A percentile compares a stretch with the other conserved stretches of the same genome.
Evolutionary conservation across 2,113 vertebrate genomes (phyloP).

Genomic region (Pelvicachromis taeniatus): DNA sequence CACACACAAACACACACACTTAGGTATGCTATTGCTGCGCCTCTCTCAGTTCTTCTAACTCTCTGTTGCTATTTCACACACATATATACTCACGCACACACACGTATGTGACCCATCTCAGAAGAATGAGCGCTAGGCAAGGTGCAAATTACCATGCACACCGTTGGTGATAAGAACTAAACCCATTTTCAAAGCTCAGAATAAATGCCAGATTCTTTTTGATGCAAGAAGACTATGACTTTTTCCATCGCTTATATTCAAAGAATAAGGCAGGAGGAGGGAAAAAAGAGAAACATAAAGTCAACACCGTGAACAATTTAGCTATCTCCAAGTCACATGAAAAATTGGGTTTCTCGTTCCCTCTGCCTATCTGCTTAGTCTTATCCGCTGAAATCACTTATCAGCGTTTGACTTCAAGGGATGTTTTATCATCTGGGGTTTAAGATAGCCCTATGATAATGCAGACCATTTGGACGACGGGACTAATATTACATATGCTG

Average conservation of each 20-base stretch:
- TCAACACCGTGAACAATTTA: constrained; percentile 54
- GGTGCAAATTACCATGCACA: constrained; percentile 58
- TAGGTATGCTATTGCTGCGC: neutral
- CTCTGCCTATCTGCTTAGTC: constrained; percentile 24
- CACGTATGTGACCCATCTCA: constrained; percentile 27
- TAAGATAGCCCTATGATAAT: constrained; percentile 32
- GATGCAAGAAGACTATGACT: constrained; percentile 55
- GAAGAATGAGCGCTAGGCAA: constrained; percentile 33
- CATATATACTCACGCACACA: neutral
- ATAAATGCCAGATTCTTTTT: constrained; percentile 68
- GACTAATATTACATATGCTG: constrained; percentile 22
- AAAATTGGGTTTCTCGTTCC: constrained; percentile 34
- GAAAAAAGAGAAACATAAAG: constrained; percentile 31
- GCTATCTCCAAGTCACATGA: constrained; percentile 52
- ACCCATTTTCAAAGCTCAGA: constrained; percentile 63
- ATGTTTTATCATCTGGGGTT: constrained; percentile 43
- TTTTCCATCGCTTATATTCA: constrained; percentile 46
- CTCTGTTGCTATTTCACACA: constrained; percentile 23
- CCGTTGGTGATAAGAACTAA: constrained; percentile 61
- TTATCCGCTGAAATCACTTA: constrained; percentile 52
- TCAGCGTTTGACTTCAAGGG: constrained; percentile 54
- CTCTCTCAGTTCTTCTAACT: neutral
- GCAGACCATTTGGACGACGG: constrained; percentile 14
- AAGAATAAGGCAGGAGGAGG: constrained; percentile 16
- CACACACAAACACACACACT: neutral